These are phyloP conservation scores for Notothenia coriiceps DNA, from an alignment of 2,113 vertebrate genomes.

Conservation along the genomic window DNA sequence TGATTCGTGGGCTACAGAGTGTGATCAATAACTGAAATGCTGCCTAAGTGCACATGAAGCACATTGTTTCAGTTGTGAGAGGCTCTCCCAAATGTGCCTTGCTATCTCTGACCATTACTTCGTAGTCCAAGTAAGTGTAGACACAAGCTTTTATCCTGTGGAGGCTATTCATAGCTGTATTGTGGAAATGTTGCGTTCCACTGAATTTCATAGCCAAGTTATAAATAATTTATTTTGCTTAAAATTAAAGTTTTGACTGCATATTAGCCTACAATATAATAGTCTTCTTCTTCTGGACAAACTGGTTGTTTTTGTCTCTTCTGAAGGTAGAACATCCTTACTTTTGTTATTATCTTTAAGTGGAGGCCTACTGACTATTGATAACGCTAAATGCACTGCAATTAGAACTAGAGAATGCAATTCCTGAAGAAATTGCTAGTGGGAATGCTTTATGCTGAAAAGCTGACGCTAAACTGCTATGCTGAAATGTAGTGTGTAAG, in stretches of 20 bases:
- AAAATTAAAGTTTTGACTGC: background rate
- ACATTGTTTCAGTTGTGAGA: constrained; percentile 71
- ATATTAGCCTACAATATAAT: background rate
- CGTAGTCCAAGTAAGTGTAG: constrained; percentile 16
- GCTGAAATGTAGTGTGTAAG: too few relatives aligned
- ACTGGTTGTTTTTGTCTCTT: background rate
- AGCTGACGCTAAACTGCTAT: too few relatives aligned
- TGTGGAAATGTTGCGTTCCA: background rate
- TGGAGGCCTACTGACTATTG: background rate
- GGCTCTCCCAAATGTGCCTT: constrained; percentile 48
- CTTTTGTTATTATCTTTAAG: background rate
- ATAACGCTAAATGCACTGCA: background rate
- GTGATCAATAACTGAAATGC: constrained; percentile 85
- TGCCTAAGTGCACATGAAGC: constrained; percentile 80
- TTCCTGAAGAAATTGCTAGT: too few relatives aligned
- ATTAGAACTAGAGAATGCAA: background rate
- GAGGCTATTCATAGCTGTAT: constrained; percentile 22
- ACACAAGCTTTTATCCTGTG: constrained; percentile 3
- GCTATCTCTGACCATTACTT: constrained; percentile 50
- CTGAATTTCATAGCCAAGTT: background rate
- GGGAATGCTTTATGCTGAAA: too few relatives aligned
- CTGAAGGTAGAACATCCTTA: background rate
- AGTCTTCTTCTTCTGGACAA: background rate
- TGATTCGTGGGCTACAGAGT: constrained; percentile 65
- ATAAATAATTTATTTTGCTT: background rate